These are phyloP conservation scores for Sycophila sp. DNA, from an alignment of 1,140 invertebrate species.

Conservation along the genomic window DNA sequence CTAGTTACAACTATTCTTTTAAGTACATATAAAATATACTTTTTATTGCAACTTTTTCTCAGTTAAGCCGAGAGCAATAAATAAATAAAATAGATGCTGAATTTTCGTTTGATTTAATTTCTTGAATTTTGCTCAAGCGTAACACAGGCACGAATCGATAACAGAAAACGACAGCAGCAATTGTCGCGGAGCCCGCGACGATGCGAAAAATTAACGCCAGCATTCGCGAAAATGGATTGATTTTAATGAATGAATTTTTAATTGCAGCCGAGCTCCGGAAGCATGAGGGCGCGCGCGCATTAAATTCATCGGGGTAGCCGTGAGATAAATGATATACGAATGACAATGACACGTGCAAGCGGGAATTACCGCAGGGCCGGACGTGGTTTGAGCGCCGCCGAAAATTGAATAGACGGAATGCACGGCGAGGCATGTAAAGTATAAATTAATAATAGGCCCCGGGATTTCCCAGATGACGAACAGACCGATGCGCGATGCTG, in stretches of 20 bases:
- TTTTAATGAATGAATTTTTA: conserved; percentile 13
- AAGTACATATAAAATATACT: too few species aligned
- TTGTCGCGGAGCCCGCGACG: background rate
- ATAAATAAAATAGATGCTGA: background rate
- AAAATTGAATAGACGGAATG: conserved; percentile 7
- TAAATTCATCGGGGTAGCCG: background rate
- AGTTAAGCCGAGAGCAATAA: too few species aligned
- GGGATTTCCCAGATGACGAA: background rate
- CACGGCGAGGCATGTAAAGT: background rate
- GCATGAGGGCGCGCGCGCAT: background rate
- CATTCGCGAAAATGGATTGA: background rate
- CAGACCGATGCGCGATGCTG: background rate
- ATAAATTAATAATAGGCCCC: conserved; percentile 15
- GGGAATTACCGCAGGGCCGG: background rate
- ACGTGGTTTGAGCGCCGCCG: background rate
- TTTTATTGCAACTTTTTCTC: too few species aligned
- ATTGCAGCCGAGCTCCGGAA: background rate
- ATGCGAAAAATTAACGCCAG: background rate
- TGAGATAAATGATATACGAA: conserved; percentile 18
- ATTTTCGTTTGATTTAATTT: background rate
- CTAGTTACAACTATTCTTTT: too few species aligned
- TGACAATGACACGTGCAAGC: conserved; percentile 11
- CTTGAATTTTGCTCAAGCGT: too few species aligned
- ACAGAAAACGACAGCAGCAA: too few species aligned
- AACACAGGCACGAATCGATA: too few species aligned